phyloP scores from a whole-genome alignment of 1,140 invertebrate genomes.

The Mylabris phalerata region DNA sequence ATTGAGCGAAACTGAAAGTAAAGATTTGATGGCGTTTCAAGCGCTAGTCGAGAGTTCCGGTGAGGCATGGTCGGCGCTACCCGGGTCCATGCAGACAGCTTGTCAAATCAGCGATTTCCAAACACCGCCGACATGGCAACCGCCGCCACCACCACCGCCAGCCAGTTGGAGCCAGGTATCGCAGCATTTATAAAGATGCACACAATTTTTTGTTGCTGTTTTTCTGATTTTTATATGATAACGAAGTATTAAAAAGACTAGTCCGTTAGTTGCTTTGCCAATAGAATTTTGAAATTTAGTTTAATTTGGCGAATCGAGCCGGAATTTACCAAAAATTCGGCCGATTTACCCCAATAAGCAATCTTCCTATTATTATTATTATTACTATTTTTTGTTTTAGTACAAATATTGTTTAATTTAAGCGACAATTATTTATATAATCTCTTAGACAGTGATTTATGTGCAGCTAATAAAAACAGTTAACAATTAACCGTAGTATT shows the following conservation, averaged over 20 bases:
- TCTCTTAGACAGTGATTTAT: conserved; percentile 1
- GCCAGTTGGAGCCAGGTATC: conserved; percentile 42
- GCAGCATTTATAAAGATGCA: conserved; percentile 31
- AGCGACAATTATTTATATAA: conserved; percentile 19
- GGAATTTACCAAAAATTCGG: too few relatives aligned
- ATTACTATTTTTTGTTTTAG: neutral
- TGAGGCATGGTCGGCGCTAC: conserved; percentile 52
- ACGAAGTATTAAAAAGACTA: conserved; percentile 12
- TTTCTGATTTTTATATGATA: too few relatives aligned
- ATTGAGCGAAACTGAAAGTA: conserved; percentile 51
- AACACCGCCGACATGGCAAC: conserved; percentile 5
- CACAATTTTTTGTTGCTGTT: too few relatives aligned
- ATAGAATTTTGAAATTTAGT: too few relatives aligned
- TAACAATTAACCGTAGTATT: conserved; percentile 18
- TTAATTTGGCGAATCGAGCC: neutral
- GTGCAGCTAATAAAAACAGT: conserved; percentile 19
- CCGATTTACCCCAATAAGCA: too few relatives aligned
- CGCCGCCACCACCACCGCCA: conserved; percentile 8
- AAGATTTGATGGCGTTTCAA: conserved; percentile 54
- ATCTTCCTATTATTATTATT: too few relatives aligned
- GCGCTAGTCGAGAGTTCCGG: conserved; percentile 40
- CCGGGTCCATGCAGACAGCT: conserved; percentile 50
- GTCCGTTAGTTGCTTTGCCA: conserved; percentile 9
- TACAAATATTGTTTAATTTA: conserved; percentile 22
- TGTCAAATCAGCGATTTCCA: conserved; percentile 52